A percentile compares a stretch with the other conserved stretches of the same genome.
Evolutionary conservation across 2,113 vertebrate species (phyloP).

Genomic region (Paralichthys olivaceus): DNA sequence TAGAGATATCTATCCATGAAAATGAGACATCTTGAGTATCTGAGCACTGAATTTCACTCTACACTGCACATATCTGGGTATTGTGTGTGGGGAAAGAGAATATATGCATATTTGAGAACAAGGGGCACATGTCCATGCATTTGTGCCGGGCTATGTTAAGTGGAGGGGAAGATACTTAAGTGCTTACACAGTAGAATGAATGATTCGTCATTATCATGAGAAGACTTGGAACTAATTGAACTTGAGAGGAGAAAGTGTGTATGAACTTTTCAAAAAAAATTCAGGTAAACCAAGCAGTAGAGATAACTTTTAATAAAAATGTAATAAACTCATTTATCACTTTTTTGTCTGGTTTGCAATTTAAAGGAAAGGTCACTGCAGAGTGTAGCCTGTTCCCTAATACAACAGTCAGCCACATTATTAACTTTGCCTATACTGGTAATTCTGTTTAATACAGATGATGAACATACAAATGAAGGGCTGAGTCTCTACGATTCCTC

Average conservation of each 20-base stretch:
- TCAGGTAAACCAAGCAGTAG: background rate
- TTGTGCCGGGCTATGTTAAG: background rate
- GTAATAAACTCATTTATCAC: no score
- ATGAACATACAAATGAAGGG: no score
- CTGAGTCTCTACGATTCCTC: no score
- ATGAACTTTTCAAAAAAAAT: constrained; percentile 1
- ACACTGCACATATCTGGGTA: constrained; percentile 1
- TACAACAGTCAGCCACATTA: no score
- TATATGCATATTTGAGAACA: constrained; percentile 19
- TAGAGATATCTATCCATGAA: constrained; percentile 31
- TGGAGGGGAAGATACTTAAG: background rate
- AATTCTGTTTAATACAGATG: no score
- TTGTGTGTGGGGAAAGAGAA: constrained; percentile 7
- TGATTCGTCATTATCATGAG: constrained; percentile 6
- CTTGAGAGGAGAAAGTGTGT: background rate
- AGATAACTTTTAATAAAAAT: no score
- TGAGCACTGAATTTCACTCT: constrained; percentile 20
- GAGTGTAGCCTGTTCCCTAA: no score
- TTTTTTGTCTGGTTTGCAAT: no score
- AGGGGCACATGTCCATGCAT: constrained; percentile 4
- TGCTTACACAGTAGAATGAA: constrained; percentile 2
- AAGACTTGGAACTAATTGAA: background rate
- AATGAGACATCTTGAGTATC: constrained; percentile 29
- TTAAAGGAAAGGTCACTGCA: no score
- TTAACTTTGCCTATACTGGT: no score